These are phyloP conservation scores for Channa maculata DNA, from an alignment of 2,113 vertebrate genomes.

Conservation along the genomic window DNA sequence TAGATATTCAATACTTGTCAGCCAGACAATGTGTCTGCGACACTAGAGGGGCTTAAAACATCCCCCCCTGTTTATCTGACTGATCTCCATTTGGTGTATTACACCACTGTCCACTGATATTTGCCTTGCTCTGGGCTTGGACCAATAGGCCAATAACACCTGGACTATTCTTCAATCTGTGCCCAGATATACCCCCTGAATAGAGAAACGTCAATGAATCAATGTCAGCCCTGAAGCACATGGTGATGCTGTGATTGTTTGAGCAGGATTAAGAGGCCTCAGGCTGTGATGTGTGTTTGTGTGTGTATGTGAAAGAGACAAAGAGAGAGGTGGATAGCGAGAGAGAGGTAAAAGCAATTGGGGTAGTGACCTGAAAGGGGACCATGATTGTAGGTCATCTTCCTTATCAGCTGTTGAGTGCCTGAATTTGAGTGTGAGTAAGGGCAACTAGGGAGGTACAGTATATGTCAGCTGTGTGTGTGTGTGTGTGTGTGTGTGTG, in stretches of 20 bases:
- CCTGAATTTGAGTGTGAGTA: constrained; percentile 2
- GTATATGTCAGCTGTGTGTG: no score
- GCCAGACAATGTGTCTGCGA: constrained; percentile 41
- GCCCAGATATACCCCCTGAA: constrained; percentile 37
- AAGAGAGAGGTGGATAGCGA: neutral
- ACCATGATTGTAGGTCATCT: constrained; percentile 48
- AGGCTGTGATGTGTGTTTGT: constrained; percentile 17
- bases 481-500: no score
- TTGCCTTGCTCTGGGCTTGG: constrained; percentile 40
- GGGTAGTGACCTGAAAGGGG: constrained; percentile 13
- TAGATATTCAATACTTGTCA: neutral
- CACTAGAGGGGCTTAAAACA: constrained; percentile 40
- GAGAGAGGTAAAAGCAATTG: neutral
- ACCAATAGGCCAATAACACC: constrained; percentile 49
- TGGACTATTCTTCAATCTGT: constrained; percentile 40
- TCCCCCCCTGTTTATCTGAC: constrained; percentile 48
- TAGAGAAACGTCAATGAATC: constrained; percentile 54
- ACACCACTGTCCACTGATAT: constrained; percentile 49
- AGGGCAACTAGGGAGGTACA: no score
- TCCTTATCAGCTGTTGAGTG: constrained; percentile 44
- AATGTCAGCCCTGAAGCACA: constrained; percentile 59
- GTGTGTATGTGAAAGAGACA: neutral
- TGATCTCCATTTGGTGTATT: constrained; percentile 53
- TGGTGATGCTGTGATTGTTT: constrained; percentile 62
- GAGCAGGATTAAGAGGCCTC: constrained; percentile 78